phyloP scores from a whole-genome alignment of 1,140 invertebrate genomes.

The Ylistrum balloti region DNA sequence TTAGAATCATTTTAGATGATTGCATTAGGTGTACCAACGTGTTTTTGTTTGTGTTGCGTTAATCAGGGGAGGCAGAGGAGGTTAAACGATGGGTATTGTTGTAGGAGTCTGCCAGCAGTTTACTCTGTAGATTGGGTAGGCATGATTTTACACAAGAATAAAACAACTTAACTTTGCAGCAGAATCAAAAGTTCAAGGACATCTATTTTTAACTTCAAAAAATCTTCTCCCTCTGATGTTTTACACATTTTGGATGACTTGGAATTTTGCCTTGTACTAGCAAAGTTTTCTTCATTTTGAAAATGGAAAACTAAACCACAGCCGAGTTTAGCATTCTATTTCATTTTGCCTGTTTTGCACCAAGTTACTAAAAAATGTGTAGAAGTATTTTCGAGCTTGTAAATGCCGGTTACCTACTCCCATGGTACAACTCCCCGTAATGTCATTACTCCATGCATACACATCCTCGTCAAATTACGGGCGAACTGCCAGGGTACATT shows the following conservation, averaged over 20 bases:
- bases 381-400: slow-evolving; percentile 13
- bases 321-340: neutral
- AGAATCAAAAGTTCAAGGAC: slow-evolving; percentile 38
- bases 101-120: neutral
- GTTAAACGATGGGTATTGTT: neutral
- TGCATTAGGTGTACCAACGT: neutral
- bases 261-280: neutral
- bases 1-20: slow-evolving; percentile 19
- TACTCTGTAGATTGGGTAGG: neutral
- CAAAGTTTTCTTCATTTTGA: slow-evolving; percentile 19
- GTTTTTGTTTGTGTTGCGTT: slow-evolving; percentile 11
- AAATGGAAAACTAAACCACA: neutral
- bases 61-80: neutral
- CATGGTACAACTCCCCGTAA: slow-evolving; percentile 22
- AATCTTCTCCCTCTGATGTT: neutral
- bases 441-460: slow-evolving; percentile 26
- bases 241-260: neutral
- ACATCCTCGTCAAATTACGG: slow-evolving; percentile 24
- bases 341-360: slow-evolving; percentile 4
- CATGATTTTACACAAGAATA: slow-evolving; percentile 36
- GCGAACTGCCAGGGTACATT: slow-evolving; percentile 5
- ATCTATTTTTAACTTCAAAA: slow-evolving; percentile 9
- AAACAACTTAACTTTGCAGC: neutral
- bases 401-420: neutral
- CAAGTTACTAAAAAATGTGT: slow-evolving; percentile 1